Conservation (phyloP, 1,140 invertebrate genomes). For the Pemphigus obesinymphae region DNA sequence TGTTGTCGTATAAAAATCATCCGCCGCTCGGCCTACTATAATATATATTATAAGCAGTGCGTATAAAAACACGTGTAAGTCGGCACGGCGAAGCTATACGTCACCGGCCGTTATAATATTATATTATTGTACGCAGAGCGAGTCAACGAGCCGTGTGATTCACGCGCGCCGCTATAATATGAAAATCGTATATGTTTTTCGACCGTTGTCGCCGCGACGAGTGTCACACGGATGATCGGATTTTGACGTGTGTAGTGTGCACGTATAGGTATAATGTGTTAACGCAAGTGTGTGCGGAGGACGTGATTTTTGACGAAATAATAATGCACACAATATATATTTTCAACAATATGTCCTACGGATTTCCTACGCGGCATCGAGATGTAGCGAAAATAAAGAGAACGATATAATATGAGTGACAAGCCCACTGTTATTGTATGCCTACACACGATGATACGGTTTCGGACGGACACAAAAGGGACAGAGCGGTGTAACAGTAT, state of each 20-base stretch:
- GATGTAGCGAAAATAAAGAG: no score
- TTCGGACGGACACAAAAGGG: not conserved
- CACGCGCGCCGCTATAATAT: not conserved
- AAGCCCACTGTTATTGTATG: not conserved
- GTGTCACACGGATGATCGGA: constrained; percentile 31
- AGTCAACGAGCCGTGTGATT: constrained; percentile 38
- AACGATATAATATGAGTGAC: not conserved
- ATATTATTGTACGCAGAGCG: no score
- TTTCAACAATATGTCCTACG: not conserved
- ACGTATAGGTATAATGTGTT: no score
- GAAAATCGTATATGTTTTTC: constrained; percentile 2
- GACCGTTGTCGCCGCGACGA: not conserved
- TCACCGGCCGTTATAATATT: not conserved
- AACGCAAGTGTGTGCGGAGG: not conserved
- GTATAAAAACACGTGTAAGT: no score
- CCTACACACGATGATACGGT: not conserved
- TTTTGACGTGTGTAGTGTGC: constrained; percentile 12
- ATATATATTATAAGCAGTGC: no score
- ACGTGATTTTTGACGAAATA: constrained; percentile 33
- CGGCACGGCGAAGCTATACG: not conserved
- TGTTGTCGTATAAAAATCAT: not conserved
- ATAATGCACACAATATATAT: not conserved
- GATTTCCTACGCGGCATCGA: no score
- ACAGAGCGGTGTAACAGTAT: not conserved
- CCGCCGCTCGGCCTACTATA: no score